Conservation (phyloP, 2,797 vertebrate genomes). For the Oryzias sinensis region DNA sequence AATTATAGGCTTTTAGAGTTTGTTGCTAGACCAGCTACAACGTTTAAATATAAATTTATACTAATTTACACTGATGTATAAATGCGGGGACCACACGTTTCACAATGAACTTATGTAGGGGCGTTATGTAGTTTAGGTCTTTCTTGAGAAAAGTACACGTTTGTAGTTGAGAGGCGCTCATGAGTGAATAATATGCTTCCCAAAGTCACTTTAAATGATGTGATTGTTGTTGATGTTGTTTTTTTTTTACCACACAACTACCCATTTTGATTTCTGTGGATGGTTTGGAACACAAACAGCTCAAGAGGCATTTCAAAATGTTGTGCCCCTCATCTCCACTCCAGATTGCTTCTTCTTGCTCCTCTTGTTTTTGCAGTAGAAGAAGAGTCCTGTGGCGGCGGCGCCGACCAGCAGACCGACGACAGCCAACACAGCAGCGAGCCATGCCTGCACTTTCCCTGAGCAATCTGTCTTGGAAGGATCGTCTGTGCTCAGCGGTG, state of each 20-base stretch:
- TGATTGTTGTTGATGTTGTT: background rate
- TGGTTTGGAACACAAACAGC: conserved; percentile 5
- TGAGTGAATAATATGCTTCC: background rate
- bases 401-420: conserved; percentile 74
- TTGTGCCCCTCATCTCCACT: conserved; percentile 35
- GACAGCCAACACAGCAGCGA: conserved; percentile 72
- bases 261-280: background rate
- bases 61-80: background rate
- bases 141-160: no score
- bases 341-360: background rate
- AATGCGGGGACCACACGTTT: background rate
- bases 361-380: conserved; percentile 58
- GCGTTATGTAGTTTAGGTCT: no score
- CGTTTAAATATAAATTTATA: conserved; percentile 5
- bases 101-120: no score
- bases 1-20: background rate
- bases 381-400: conserved; percentile 56
- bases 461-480: conserved; percentile 21
- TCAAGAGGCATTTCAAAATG: conserved; percentile 54
- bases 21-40: conserved; percentile 43
- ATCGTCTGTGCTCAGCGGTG: no score
- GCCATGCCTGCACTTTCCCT: conserved; percentile 73
- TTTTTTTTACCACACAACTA: background rate
- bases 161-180: no score
- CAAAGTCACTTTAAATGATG: conserved; percentile 3